These are phyloP conservation scores for Chrosomus eos DNA, from an alignment of 2,797 vertebrate species.

Conservation along the genomic window DNA sequence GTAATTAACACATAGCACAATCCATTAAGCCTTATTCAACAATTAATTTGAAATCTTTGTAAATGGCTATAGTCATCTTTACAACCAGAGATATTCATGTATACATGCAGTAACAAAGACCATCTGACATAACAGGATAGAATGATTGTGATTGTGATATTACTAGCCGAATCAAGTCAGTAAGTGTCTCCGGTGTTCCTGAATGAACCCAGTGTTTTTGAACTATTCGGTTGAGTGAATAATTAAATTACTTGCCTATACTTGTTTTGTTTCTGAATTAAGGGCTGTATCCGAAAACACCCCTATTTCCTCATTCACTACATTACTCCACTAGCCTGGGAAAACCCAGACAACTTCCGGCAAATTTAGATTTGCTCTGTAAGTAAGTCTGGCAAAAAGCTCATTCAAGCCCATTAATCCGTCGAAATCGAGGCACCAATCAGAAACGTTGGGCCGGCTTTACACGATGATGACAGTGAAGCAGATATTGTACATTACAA, in stretches of 20 bases:
- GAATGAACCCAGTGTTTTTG: neutral
- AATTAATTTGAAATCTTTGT: constrained; percentile 19
- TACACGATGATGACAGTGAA: too few relatives aligned
- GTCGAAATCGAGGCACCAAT: too few relatives aligned
- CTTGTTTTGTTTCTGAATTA: neutral
- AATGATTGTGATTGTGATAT: neutral
- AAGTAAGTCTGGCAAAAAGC: too few relatives aligned
- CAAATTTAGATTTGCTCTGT: too few relatives aligned
- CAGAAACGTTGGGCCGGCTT: too few relatives aligned
- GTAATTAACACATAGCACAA: constrained; percentile 36
- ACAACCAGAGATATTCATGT: constrained; percentile 9
- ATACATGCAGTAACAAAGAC: neutral
- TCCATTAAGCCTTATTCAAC: constrained; percentile 22
- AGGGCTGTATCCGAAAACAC: neutral
- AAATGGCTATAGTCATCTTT: constrained; percentile 14
- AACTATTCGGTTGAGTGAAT: neutral
- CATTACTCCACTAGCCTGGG: neutral
- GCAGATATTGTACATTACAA: too few relatives aligned
- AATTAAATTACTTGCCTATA: neutral
- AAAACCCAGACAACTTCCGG: too few relatives aligned
- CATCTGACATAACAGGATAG: neutral
- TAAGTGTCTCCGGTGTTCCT: neutral
- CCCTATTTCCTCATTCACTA: neutral
- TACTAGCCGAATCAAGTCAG: neutral
- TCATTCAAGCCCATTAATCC: too few relatives aligned